Base-by-base conservation (phyloP, 2,888 invertebrate genomes). In the Megastigmus dorsalis region DNA sequence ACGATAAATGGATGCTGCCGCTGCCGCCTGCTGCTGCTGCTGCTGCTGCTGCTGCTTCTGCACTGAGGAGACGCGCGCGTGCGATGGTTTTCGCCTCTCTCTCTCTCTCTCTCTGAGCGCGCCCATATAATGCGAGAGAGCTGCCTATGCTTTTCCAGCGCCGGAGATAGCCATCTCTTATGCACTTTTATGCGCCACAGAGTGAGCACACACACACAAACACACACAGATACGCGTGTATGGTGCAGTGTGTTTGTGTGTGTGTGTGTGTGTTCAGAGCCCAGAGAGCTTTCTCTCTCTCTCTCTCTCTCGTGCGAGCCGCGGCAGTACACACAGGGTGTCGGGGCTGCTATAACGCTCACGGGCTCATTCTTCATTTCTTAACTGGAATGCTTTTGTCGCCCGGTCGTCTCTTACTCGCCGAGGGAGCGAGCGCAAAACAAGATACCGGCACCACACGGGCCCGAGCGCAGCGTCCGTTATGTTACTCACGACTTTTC, bases 151-250 rank as follows among this genome's bases (percentile, higher is more conserved):
- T 82, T 84, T 84, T 77, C 82, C 83, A 80, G 77, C 79, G 80
- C 80, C 80, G 76, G 80, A 84, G 86, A 87, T 86, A 85, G 86
- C 83, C 83, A 86, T 85, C 86, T 86, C 85, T 85, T 85, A 85
- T 86, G 85, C 86, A 85, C 86, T 86, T 87, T 86, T 85, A 85
- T 85, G 80, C 81, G 82, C 83, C 80, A 80, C 74, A 54, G 60
- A 75, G 66, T 48, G 48, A 52, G 41, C 52, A 52, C 36, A 9
- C 36, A 30, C 79, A 78, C 78, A 77, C 80, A 79, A 70, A 13
- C 41, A 23, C 36, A 6, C 52, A 18, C 18, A 13, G 1, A 20
- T 15, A 20, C 36, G 60, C n/a, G n/a, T n/a, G n/a, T n/a, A n/a
- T n/a, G 9, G 30, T 9, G 15, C 30, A 18, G 9, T 18, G 33